phyloP scores from a whole-genome alignment of 23 tunicate species.

The Halocynthia roretzi region DNA sequence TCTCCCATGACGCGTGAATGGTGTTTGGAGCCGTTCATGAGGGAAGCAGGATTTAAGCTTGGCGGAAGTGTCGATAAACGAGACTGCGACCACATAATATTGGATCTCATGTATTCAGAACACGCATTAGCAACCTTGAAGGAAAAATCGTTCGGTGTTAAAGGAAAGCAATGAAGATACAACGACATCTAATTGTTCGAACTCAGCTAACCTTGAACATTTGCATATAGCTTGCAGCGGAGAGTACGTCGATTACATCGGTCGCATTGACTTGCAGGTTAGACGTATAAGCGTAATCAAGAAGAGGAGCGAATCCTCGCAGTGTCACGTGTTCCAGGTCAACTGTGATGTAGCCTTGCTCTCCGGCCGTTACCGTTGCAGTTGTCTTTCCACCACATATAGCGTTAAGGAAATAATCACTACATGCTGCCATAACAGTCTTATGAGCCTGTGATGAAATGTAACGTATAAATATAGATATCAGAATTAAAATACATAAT shows the following conservation, averaged over 20 bases:
- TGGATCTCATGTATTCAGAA: conserved; percentile 80
- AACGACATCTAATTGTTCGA: neutral
- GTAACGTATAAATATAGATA: neutral
- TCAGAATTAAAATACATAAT: neutral
- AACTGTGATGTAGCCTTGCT: conserved; percentile 58
- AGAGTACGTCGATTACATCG: conserved; percentile 89
- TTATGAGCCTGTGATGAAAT: conserved; percentile 67
- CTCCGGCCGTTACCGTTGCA: conserved; percentile 49
- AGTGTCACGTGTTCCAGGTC: conserved; percentile 83
- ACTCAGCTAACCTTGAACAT: conserved; percentile 75
- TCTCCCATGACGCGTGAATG: conserved; percentile 20
- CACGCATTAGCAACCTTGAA: conserved; percentile 76
- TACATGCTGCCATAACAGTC: conserved; percentile 93
- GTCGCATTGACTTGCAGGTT: conserved; percentile 69
- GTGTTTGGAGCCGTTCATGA: neutral
- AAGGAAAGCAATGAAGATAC: neutral
- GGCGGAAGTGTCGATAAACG: neutral
- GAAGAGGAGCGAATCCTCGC: conserved; percentile 81
- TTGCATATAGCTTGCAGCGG: conserved; percentile 94
- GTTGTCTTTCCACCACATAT: conserved; percentile 69
- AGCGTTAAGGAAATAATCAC: conserved; percentile 81
- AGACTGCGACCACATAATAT: conserved; percentile 36
- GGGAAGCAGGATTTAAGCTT: neutral
- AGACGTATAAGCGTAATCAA: conserved; percentile 93
- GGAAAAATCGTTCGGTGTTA: neutral